These are phyloP conservation scores for Mobula birostris DNA, from an alignment of 2,113 vertebrate genomes.

Conservation along the genomic window DNA sequence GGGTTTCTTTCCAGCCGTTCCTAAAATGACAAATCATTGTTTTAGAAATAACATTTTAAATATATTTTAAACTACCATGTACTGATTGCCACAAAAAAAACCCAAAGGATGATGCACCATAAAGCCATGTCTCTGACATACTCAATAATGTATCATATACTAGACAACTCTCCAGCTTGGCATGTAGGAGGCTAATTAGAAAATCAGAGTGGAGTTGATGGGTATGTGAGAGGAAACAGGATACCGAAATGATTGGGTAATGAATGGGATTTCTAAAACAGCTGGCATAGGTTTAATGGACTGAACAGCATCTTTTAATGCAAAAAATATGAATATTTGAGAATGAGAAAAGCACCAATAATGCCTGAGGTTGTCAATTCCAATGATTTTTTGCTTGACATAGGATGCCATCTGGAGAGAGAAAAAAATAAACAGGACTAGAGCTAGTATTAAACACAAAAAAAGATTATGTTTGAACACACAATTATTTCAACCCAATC, in stretches of 20 bases:
- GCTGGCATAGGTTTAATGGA: too few relatives aligned
- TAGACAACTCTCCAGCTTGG: too few relatives aligned
- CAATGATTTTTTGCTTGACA: not conserved
- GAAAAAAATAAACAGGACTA: not conserved
- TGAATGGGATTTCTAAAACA: too few relatives aligned
- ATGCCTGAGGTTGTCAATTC: not conserved
- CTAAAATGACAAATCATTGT: conserved; percentile 46
- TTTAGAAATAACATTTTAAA: not conserved
- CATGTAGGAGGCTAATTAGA: too few relatives aligned
- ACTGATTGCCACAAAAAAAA: not conserved
- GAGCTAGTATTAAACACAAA: not conserved
- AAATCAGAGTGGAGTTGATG: too few relatives aligned
- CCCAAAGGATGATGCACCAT: not conserved
- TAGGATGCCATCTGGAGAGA: not conserved
- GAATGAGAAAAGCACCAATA: not conserved
- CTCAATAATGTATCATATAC: not conserved
- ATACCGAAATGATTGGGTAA: too few relatives aligned
- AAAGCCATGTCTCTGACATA: not conserved
- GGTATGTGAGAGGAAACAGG: too few relatives aligned
- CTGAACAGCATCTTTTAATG: too few relatives aligned
- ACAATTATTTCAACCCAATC: not conserved
- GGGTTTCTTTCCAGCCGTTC: conserved; percentile 64
- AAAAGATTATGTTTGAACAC: not conserved
- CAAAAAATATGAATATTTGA: too few relatives aligned
- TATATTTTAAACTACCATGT: not conserved